These are phyloP conservation scores for Smittia aterrima DNA, from an alignment of 2,888 invertebrate genomes.

Conservation along the genomic window DNA sequence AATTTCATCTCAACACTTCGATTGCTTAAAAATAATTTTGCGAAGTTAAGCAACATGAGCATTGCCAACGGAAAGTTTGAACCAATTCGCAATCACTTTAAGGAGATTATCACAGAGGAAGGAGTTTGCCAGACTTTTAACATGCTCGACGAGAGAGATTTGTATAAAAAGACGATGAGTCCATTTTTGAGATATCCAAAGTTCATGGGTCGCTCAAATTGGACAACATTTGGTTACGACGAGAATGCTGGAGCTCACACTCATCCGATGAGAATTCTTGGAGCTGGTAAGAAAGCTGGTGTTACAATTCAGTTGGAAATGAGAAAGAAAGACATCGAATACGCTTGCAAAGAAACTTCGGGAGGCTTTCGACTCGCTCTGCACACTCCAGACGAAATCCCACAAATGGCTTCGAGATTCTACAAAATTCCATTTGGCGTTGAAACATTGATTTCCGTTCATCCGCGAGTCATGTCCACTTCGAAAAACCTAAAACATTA, in stretches of 20 bases:
- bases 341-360: neutral
- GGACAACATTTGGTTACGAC: neutral
- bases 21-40: too few relatives aligned
- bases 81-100: neutral
- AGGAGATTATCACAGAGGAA: neutral
- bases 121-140: neutral
- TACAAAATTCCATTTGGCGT: neutral
- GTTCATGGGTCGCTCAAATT: neutral
- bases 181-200: neutral
- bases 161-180: neutral
- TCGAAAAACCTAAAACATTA: constrained; percentile 4
- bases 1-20: too few relatives aligned
- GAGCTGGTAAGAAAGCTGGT: constrained; percentile 8
- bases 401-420: neutral
- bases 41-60: neutral
- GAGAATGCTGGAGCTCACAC: neutral
- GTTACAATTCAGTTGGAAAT: neutral
- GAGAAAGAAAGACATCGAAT: constrained; percentile 3
- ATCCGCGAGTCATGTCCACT: neutral
- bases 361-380: neutral
- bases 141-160: neutral
- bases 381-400: neutral
- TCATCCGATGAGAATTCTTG: neutral
- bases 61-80: neutral
- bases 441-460: neutral